Conservation (phyloP, 2,113 vertebrate genomes). For the Phyllostomus hastatus region DNA sequence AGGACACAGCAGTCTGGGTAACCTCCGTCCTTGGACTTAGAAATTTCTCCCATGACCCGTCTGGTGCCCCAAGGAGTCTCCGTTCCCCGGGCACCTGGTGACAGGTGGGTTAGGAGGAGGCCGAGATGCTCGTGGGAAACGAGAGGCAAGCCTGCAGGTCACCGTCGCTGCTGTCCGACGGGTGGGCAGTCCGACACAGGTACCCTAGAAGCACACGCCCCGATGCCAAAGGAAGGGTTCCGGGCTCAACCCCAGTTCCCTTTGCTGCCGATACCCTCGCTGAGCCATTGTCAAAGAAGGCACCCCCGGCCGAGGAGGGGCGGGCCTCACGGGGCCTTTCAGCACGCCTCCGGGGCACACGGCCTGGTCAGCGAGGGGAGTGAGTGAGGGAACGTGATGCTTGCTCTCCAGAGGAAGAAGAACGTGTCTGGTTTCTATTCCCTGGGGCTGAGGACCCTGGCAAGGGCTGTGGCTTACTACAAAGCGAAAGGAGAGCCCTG, state of each 20-base stretch:
- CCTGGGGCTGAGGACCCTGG: not conserved
- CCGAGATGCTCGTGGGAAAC: no score
- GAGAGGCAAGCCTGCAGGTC: accelerated
- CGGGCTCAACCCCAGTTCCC: not conserved
- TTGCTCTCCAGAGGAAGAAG: not conserved
- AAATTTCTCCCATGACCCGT: not conserved
- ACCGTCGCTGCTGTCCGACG: accelerated
- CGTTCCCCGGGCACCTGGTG: no score
- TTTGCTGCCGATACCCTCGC: not conserved
- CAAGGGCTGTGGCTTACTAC: not conserved
- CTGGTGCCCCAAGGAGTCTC: not conserved
- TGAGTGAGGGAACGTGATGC: not conserved
- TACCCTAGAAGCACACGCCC: accelerated
- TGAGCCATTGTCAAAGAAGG: not conserved
- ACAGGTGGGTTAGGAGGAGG: not conserved
- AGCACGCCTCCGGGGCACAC: accelerated
- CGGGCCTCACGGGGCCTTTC: not conserved
- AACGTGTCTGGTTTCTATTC: not conserved
- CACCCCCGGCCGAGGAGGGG: no score
- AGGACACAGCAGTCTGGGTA: accelerated
- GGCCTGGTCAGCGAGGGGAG: not conserved
- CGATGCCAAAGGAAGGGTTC: not conserved
- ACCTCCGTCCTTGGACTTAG: not conserved
- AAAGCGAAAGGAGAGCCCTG: not conserved
- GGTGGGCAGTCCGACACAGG: accelerated